Evolutionary conservation across 2,888 invertebrate genomes (phyloP).

Genomic region (Plusia festucae): DNA sequence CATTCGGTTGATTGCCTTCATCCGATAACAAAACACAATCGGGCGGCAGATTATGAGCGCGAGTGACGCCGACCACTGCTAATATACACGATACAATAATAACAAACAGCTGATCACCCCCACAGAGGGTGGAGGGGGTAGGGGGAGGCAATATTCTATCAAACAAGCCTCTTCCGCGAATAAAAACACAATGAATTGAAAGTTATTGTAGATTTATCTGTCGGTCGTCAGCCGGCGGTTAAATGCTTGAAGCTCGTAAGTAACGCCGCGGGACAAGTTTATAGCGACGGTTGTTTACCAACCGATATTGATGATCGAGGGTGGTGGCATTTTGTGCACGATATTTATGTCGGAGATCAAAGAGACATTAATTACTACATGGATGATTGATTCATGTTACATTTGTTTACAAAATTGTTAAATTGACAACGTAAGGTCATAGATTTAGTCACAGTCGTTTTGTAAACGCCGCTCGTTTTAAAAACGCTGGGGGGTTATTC

Average conservation of each 20-base stretch:
- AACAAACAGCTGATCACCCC: neutral
- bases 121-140: neutral
- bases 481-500: too few species aligned
- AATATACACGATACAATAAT: neutral
- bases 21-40: conserved; percentile 6
- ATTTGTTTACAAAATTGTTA: too few species aligned
- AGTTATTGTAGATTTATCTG: conserved; percentile 6
- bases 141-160: conserved; percentile 1
- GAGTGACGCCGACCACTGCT: neutral
- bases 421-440: too few species aligned
- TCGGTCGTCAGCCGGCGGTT: neutral
- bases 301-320: neutral
- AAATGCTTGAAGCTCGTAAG: neutral
- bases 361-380: too few species aligned
- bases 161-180: conserved; percentile 5
- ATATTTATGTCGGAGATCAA: too few species aligned
- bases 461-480: too few species aligned
- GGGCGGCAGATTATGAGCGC: neutral
- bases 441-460: too few species aligned
- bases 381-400: too few species aligned
- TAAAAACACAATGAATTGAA: conserved; percentile 7
- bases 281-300: neutral
- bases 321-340: neutral
- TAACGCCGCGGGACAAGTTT: neutral
- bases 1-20: neutral